Evolutionary conservation across 2,888 invertebrate species (phyloP), one percentile per base, ranked within the genome.

Genomic region (Leptopilina myrica): DNA sequence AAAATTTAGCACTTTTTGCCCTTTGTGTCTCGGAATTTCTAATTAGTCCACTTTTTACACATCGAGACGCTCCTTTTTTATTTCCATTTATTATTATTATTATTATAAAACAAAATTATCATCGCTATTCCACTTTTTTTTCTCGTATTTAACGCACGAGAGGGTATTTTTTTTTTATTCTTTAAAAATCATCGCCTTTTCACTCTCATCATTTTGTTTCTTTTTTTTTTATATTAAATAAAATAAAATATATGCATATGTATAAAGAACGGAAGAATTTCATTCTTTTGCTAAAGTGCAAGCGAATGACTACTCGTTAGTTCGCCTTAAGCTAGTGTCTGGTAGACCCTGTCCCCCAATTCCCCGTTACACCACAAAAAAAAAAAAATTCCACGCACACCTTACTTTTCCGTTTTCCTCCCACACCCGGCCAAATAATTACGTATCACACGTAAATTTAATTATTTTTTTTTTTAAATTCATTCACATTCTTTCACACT

Each of bases 391-490:
- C 53, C 56, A 73, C 69, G 53, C 69, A 53, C 53, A 73, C 69
- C 69, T 8, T 53, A 14, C 49, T 26, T 73, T 53, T 73, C 69
- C 69, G 69, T 56, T 14, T 53, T 56, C 69, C 69, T 73, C 69
- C 67, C 69, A 53, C 69, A 53, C 53, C 69, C 69, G 53, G 53
- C 69, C 69, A 62, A 49, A 73, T 53, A 20, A 20, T 26, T 73
- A 73, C 69, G 69, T 73, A 73, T 73, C 69, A 73, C 56, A 73
- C 56, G 56, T 56, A 73, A 59, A 73, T 82, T 79, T 20, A 78
- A 79, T 82, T 84, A 79, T 82, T 84, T 83, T 77, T 81, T 81
- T 79, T 80, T 78, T 69, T 69, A 53, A 77, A 67, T 79, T 79
- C 69, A 80, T 40, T 69, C 81, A 62, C 5, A 5, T 40, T 78